These are phyloP conservation scores for Graphium colonna DNA, from an alignment of 2,888 invertebrate species.

Conservation along the genomic window DNA sequence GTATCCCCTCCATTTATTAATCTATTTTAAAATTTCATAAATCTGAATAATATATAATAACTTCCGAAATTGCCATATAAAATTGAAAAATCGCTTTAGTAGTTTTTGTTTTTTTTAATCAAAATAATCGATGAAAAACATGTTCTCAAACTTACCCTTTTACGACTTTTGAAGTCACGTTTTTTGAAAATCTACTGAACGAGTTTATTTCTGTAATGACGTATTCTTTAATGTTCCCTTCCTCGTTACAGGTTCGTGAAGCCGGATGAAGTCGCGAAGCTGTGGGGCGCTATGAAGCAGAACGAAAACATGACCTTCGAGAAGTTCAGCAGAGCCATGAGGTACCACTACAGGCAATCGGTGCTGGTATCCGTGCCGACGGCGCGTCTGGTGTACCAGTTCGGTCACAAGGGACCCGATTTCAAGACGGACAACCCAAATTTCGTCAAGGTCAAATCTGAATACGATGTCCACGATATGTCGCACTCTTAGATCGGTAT, in stretches of 20 bases:
- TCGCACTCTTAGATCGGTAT: conserved; percentile 53
- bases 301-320: conserved; percentile 96
- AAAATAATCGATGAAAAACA: too few relatives aligned
- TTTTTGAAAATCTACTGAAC: neutral
- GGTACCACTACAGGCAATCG: conserved; percentile 89
- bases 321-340: conserved; percentile 94
- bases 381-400: conserved; percentile 88
- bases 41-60: too few relatives aligned
- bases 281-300: conserved; percentile 92
- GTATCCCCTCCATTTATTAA: too few relatives aligned
- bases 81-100: too few relatives aligned
- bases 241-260: conserved; percentile 84
- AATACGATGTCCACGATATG: conserved; percentile 49
- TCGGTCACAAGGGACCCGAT: conserved; percentile 88
- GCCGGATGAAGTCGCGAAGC: conserved; percentile 90
- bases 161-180: too few relatives aligned
- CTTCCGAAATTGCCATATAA: too few relatives aligned
- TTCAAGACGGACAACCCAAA: conserved; percentile 85
- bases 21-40: too few relatives aligned
- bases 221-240: neutral
- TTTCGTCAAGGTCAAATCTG: conserved; percentile 64
- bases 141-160: too few relatives aligned
- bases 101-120: too few relatives aligned
- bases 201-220: neutral
- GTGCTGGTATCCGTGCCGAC: conserved; percentile 88